These are phyloP conservation scores for Drosophila gaucha DNA, from an alignment of 2,888 invertebrate genomes.

Conservation along the genomic window DNA sequence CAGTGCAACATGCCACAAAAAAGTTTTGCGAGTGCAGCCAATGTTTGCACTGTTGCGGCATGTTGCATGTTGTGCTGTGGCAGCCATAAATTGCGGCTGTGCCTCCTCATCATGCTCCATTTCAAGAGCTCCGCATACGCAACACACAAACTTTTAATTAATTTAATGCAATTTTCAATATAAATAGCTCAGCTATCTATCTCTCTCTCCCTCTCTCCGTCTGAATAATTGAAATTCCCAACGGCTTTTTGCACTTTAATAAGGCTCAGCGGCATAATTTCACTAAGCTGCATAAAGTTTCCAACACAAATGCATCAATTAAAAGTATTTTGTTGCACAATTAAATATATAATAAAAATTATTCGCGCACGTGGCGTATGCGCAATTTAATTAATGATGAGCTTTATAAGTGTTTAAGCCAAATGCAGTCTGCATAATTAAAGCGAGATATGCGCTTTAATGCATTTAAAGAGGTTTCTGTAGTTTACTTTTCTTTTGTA, in stretches of 20 bases:
- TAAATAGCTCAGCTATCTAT: conserved; percentile 19
- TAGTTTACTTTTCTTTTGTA: too few relatives aligned
- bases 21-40: too few relatives aligned
- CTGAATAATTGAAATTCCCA: conserved; percentile 2
- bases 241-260: conserved; percentile 16
- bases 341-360: conserved; percentile 1
- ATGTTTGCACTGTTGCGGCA: conserved; percentile 2
- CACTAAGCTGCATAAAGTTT: conserved; percentile 6
- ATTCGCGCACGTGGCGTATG: conserved; percentile 20
- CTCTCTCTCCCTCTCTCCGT: background rate
- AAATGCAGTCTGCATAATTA: background rate
- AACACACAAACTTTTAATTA: conserved; percentile 34
- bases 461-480: background rate
- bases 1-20: conserved; percentile 28
- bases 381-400: conserved; percentile 9
- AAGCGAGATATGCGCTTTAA: background rate
- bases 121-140: conserved; percentile 21
- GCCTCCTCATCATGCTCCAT: conserved; percentile 20
- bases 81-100: conserved; percentile 68
- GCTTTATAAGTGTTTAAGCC: background rate
- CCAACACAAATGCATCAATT: conserved; percentile 27
- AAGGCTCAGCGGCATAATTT: conserved; percentile 16
- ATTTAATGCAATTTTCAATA: conserved; percentile 31
- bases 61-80: conserved; percentile 20
- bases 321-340: conserved; percentile 6